Evolutionary conservation across 2,888 invertebrate genomes (phyloP).

Genomic region (Cyrtodaria siliqua): DNA sequence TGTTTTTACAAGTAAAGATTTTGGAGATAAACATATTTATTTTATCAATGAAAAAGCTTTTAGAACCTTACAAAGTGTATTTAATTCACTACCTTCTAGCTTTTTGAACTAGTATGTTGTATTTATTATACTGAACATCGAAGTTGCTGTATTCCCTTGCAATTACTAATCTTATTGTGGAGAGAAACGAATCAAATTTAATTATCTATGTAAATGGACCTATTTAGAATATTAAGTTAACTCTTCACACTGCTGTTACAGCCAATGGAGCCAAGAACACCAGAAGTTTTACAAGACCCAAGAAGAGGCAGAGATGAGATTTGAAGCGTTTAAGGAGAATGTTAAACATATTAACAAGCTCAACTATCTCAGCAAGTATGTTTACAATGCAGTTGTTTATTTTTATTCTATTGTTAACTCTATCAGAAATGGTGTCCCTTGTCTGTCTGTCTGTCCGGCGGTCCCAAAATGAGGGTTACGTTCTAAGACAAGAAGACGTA

Average conservation of each 20-base stretch:
- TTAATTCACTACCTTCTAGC: too few species aligned
- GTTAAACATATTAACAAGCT: slow-evolving; percentile 58
- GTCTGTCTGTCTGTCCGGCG: background rate
- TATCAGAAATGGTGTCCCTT: too few species aligned
- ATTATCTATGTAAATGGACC: background rate
- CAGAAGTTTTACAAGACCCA: slow-evolving; percentile 37
- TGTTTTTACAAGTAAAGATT: too few species aligned
- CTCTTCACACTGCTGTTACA: slow-evolving; percentile 22
- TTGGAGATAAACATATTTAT: too few species aligned
- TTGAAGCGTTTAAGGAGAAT: slow-evolving; percentile 58
- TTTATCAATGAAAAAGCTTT: too few species aligned
- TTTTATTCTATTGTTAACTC: too few species aligned
- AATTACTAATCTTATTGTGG: too few species aligned
- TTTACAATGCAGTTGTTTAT: background rate
- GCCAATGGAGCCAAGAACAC: slow-evolving; percentile 55
- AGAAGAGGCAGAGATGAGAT: slow-evolving; percentile 31
- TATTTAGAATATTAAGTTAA: background rate
- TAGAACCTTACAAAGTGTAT: too few species aligned
- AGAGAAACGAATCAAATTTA: too few species aligned
- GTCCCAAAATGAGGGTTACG: background rate
- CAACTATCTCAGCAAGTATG: slow-evolving; percentile 55
- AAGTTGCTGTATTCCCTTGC: too few species aligned
- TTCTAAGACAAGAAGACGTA: background rate
- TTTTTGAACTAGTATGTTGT: too few species aligned
- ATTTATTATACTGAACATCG: too few species aligned